These are phyloP conservation scores for Cuculus canorus DNA, from an alignment of 2,797 vertebrate species.

Conservation along the genomic window DNA sequence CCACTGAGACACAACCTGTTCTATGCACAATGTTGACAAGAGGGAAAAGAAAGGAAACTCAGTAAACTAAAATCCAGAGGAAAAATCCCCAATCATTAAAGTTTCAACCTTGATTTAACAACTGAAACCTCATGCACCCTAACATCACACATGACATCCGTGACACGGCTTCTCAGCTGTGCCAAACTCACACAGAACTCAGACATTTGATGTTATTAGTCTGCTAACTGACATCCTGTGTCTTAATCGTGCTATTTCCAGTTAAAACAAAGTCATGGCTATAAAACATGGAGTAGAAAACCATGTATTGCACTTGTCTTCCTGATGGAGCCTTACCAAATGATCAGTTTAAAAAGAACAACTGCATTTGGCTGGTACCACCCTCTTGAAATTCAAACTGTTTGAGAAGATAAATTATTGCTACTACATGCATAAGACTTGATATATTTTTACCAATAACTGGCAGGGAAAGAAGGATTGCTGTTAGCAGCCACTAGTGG, in stretches of 20 bases:
- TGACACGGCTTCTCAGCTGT: neutral
- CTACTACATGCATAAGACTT: conserved; percentile 10
- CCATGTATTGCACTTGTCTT: neutral
- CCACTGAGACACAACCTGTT: neutral
- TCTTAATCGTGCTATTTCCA: neutral
- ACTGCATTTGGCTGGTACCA: neutral
- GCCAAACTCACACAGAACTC: neutral
- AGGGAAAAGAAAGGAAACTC: neutral
- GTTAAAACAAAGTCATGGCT: neutral
- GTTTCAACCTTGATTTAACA: neutral
- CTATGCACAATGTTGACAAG: neutral
- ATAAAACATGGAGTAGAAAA: neutral
- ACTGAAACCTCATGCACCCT: neutral
- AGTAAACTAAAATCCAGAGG: neutral
- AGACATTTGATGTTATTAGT: neutral
- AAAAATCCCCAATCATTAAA: neutral
- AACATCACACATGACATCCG: neutral
- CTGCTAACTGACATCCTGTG: neutral
- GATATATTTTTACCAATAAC: neutral
- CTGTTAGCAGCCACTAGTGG: neutral
- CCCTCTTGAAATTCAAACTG: neutral
- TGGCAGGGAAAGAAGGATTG: neutral
- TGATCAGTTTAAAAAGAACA: neutral
- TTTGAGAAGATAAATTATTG: conserved; percentile 31
- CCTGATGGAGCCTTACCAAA: neutral